Percentiles rank a stretch among this genome's conserved stretches.
phyloP scores from a whole-genome alignment of 2,888 invertebrate genomes.

The Amaurobius ferox region DNA sequence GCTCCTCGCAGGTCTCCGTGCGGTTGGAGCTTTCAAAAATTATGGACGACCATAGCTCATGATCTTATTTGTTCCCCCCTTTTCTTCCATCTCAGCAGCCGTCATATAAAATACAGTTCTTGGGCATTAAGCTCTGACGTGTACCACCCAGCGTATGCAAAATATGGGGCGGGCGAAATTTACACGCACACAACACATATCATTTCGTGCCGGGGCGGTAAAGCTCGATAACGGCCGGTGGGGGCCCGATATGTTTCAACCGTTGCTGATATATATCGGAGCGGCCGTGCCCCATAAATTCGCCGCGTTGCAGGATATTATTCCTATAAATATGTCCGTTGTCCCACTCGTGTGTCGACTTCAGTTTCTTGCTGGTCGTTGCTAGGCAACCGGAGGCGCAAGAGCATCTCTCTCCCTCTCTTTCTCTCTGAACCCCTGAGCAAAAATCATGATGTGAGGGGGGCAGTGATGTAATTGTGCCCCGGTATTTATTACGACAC shows the following conservation, averaged over 20 bases:
- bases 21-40: slow-evolving; percentile 65
- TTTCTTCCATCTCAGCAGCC: slow-evolving; percentile 66
- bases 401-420: slow-evolving; percentile 42
- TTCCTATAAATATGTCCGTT: slow-evolving; percentile 73
- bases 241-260: slow-evolving; percentile 71
- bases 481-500: slow-evolving; percentile 72
- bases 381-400: slow-evolving; percentile 62
- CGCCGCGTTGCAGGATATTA: slow-evolving; percentile 69
- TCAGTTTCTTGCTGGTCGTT: slow-evolving; percentile 69
- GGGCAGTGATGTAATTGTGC: slow-evolving; percentile 70
- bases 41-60: slow-evolving; percentile 69
- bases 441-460: slow-evolving; percentile 36
- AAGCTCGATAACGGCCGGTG: slow-evolving; percentile 67
- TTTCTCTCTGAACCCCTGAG: not conserved
- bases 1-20: slow-evolving; percentile 10
- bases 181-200: slow-evolving; percentile 73
- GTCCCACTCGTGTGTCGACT: slow-evolving; percentile 69
- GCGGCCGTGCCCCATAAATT: slow-evolving; percentile 70
- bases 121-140: slow-evolving; percentile 69
- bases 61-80: slow-evolving; percentile 71
- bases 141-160: slow-evolving; percentile 69
- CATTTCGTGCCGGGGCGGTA: slow-evolving; percentile 63
- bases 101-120: slow-evolving; percentile 72
- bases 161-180: slow-evolving; percentile 72
- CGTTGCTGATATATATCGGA: slow-evolving; percentile 71